These are phyloP conservation scores for Choloepus hoffmanni DNA, from an alignment of 2,113 vertebrate species.

Conservation along the genomic window DNA sequence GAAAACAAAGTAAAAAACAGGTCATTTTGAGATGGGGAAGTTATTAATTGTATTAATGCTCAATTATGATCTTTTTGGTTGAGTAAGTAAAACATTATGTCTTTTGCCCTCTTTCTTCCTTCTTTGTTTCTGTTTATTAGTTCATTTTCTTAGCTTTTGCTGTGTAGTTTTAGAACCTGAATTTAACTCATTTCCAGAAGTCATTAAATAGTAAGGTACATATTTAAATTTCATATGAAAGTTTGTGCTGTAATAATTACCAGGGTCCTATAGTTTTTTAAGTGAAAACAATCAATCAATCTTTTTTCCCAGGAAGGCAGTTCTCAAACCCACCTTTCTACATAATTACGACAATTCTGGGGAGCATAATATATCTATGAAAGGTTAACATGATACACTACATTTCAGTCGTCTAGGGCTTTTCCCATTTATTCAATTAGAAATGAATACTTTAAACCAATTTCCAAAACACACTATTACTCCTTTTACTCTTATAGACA, in stretches of 20 bases:
- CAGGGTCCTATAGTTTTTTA: not conserved
- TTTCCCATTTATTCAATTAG: constrained; percentile 25
- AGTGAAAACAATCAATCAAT: not conserved
- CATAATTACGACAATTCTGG: constrained; percentile 38
- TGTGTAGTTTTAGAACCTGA: constrained; percentile 12
- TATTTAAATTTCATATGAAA: constrained; percentile 34
- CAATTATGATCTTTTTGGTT: constrained; percentile 13
- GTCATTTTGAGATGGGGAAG: not conserved
- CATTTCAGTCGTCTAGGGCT: not conserved
- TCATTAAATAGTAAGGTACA: not conserved
- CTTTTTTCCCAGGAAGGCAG: not conserved
- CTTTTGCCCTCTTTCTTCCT: too few relatives aligned
- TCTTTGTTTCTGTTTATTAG: not conserved
- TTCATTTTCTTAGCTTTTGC: constrained; percentile 43
- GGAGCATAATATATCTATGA: not conserved
- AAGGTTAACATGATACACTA: constrained; percentile 31
- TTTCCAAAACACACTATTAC: constrained; percentile 2
- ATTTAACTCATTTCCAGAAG: constrained; percentile 51
- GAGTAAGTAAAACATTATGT: not conserved
- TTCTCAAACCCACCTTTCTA: constrained; percentile 36
- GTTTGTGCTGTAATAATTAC: not conserved
- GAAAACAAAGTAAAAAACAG: constrained; percentile 40
- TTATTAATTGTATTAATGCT: not conserved
- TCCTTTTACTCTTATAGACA: not conserved
- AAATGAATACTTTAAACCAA: not conserved